Evolutionary conservation across 2,797 vertebrate genomes (phyloP).

Genomic region (Alosa sapidissima): DNA sequence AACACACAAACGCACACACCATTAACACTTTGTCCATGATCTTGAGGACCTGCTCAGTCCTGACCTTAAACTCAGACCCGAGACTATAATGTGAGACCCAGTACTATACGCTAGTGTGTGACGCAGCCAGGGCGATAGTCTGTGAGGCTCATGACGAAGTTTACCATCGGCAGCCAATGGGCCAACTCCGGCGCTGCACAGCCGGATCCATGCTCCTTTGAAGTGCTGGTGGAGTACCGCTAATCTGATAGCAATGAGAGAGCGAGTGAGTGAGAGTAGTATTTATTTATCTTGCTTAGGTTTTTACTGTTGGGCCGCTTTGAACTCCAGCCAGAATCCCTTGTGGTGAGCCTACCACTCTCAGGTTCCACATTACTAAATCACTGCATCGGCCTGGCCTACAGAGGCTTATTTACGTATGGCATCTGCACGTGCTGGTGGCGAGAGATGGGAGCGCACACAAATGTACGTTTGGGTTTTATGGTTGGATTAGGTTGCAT

Average conservation of each 20-base stretch:
- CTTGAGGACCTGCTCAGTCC: not conserved
- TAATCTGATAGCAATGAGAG: conserved; percentile 49
- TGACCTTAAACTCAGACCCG: not conserved
- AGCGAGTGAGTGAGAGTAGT: conserved; percentile 27
- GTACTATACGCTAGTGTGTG: not conserved
- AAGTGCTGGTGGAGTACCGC: conserved; percentile 43
- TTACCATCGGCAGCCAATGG: conserved; percentile 20
- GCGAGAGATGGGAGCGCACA: conserved; percentile 32
- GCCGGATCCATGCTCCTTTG: conserved; percentile 42
- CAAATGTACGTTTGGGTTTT: conserved; percentile 41
- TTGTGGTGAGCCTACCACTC: conserved; percentile 48
- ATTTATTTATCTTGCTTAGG: conserved; percentile 54
- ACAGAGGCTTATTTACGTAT: conserved; percentile 26
- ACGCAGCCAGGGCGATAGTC: not conserved
- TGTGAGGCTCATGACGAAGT: not conserved
- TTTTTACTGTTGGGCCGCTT: conserved; percentile 45
- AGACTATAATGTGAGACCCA: not conserved
- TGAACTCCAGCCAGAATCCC: conserved; percentile 52
- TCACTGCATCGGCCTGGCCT: conserved; percentile 24
- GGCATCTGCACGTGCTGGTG: conserved; percentile 10
- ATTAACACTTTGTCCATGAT: not conserved
- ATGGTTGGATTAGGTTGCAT: conserved; percentile 44
- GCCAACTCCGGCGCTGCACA: conserved; percentile 44
- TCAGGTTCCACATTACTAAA: conserved; percentile 44
- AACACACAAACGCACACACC: not conserved